Conservation (phyloP, 92 coral and sea anemone species). For the Actinostola sp. region DNA sequence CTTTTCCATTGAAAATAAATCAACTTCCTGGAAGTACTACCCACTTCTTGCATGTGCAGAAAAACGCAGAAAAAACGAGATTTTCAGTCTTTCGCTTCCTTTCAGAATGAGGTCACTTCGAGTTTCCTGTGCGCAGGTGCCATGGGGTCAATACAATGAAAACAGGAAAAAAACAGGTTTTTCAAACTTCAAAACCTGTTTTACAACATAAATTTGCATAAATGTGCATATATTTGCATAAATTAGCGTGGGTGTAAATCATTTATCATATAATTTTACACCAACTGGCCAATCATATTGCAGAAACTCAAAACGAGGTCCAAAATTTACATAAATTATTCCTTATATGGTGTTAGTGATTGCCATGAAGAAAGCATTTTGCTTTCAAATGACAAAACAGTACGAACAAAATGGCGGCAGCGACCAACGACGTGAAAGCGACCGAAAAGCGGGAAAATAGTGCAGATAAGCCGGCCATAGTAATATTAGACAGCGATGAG, state of each 20-base stretch:
- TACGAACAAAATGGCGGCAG: slow-evolving; percentile 69
- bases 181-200: slow-evolving; percentile 3
- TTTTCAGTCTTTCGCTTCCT: no score
- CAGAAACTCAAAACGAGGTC: not conserved
- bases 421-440: slow-evolving; percentile 1
- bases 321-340: slow-evolving; percentile 57
- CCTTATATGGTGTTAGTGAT: slow-evolving; percentile 49
- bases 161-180: not conserved
- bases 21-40: no score
- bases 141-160: not conserved
- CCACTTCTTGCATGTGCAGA: no score
- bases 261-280: not conserved
- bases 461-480: slow-evolving; percentile 25
- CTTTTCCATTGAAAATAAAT: no score
- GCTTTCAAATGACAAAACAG: not conserved
- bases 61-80: no score
- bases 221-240: slow-evolving; percentile 40
- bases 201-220: slow-evolving; percentile 9
- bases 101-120: no score
- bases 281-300: slow-evolving; percentile 13
- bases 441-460: slow-evolving; percentile 3
- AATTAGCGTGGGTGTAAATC: slow-evolving; percentile 11
- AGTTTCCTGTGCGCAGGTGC: not conserved
- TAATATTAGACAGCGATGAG: slow-evolving; percentile 81
- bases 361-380: slow-evolving; percentile 1